These are phyloP conservation scores for Anableps anableps DNA, from an alignment of 2,797 vertebrate genomes.

Conservation along the genomic window DNA sequence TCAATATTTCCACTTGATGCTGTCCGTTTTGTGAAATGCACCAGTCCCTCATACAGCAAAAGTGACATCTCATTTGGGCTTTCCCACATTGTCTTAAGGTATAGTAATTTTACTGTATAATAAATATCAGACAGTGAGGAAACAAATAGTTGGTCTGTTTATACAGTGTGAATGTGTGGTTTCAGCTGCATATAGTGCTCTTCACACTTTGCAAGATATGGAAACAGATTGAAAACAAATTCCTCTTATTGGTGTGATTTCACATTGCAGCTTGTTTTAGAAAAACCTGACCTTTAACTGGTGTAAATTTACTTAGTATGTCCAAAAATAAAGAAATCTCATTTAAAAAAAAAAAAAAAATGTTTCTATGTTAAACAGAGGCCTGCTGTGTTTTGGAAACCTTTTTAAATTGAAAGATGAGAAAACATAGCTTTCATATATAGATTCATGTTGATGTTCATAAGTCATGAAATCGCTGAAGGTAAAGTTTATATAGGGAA, in stretches of 20 bases:
- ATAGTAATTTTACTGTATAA: not conserved
- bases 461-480: no score
- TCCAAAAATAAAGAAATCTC: no score
- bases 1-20: not conserved
- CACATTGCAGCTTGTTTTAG: not conserved
- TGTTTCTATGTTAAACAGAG: no score
- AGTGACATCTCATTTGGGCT: not conserved
- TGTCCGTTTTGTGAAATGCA: not conserved
- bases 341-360: no score
- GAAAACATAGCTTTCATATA: no score
- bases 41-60: not conserved
- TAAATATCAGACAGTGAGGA: not conserved
- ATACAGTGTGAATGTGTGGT: not conserved
- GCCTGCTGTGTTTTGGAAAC: no score
- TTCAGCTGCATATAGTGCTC: not conserved
- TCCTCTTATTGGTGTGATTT: not conserved
- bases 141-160: not conserved
- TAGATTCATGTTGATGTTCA: no score
- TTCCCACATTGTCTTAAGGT: not conserved
- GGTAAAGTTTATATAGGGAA: no score
- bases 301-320: not conserved
- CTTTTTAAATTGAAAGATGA: no score
- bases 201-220: not conserved
- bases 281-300: not conserved
- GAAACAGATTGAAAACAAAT: not conserved